Percentiles rank a stretch among this genome's conserved stretches.
phyloP scores from a whole-genome alignment of 2,797 vertebrate species.

The Neosalanx taihuensis region DNA sequence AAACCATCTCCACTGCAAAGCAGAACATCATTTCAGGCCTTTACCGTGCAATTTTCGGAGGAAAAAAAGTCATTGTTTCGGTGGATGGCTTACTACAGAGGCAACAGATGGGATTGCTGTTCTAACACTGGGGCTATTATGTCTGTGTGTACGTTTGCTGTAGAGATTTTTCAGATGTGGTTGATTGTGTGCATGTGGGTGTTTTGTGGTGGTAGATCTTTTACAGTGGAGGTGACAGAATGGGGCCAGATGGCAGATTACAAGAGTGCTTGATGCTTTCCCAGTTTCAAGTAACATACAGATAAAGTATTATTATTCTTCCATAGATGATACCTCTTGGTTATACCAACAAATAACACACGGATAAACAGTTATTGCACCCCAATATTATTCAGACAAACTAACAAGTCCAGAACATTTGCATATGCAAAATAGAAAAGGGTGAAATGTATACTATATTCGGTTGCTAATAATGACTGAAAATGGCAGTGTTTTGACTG shows the following conservation, averaged over 20 bases:
- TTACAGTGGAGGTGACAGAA: slow-evolving; percentile 60
- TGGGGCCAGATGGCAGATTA: slow-evolving; percentile 63
- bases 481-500: not conserved
- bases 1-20: not conserved
- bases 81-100: not conserved
- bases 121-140: slow-evolving; percentile 4
- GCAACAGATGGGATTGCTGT: not conserved
- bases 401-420: not conserved
- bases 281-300: slow-evolving; percentile 30
- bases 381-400: too few relatives aligned
- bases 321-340: slow-evolving; percentile 14
- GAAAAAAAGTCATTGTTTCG: not conserved
- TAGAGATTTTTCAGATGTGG: slow-evolving; percentile 5
- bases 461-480: not conserved
- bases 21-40: too few relatives aligned
- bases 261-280: slow-evolving; percentile 41
- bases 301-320: slow-evolving; percentile 13
- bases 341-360: not conserved
- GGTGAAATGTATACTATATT: not conserved
- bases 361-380: too few relatives aligned
- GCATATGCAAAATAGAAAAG: not conserved
- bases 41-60: too few relatives aligned
- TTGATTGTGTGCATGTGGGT: slow-evolving; percentile 30
- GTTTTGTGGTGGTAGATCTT: slow-evolving; percentile 23
- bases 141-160: slow-evolving; percentile 5